Evolutionary conservation across 1,140 invertebrate species (phyloP), one percentile per base, ranked within the genome.

Genomic region (Apolygus lucorum): DNA sequence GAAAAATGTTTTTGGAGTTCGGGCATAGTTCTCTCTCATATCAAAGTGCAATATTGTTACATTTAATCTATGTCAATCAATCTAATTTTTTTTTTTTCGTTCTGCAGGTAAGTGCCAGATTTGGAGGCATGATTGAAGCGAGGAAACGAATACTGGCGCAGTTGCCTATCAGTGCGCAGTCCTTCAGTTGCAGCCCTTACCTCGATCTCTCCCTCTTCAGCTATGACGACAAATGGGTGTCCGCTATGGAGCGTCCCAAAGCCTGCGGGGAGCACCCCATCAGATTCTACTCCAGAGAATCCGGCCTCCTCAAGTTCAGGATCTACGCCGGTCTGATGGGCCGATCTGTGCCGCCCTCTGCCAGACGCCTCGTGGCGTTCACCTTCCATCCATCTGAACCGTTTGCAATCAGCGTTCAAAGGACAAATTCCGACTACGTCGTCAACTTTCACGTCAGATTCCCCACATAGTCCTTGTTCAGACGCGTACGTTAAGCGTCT

Each of bases 301-400:
- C 93, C 0, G 92, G 91, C 21, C 81, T 94, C 24, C 80, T 95
- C n/a, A 93, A 92, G 78, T 94, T 93, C 79, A 84, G 90, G 79
- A 90, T 97, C 76, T 87, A 94, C 79, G 89, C 91, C 21, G 89
- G 94, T 70, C 83, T 89, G 54, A 76, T 85, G 71, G 83, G 83
- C 63, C 82, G 84, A 79, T 80, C 84, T 72, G 78, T 78, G 27
- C 84, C 83, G 11, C 81, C 83, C 68, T 80, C 82, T 68, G 86
- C 88, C 11, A 82, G 92, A 74, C 79, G 93, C 73, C 82, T 98
- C 1, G 95, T 97, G n/a, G 94, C 95, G 8, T 98, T 97, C 78
- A 96, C 92, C n/a, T 98, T 96, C 79, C 96, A 98, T 82, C 96
- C 95, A 0, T 92, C 88, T 34, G 94, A 98, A 81, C 96, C 96